Base-by-base conservation (phyloP, 2,888 invertebrate species). In the Enchytraeus crypticus region DNA sequence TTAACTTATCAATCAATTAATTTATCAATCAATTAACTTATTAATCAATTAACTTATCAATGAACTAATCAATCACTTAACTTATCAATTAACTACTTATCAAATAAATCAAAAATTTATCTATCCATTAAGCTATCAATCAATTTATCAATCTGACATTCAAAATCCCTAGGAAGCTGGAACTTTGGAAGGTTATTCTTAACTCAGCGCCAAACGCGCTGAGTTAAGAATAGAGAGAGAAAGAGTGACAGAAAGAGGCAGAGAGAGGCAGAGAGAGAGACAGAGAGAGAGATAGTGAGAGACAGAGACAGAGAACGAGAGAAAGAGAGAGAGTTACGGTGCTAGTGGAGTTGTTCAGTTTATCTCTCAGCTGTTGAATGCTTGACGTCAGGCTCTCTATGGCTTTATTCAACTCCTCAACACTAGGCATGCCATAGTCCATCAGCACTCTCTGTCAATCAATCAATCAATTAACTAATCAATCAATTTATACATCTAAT, bases 361-460 rank as follows among this genome's bases (percentile, higher is more conserved):
- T 73, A 23, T 64, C 34, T 32, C 53, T 46, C 30, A 68, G 49
- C 27, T 53, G 51, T 33, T 90, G 89, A 69, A 90, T 87, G 68
- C 85, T 85, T 57, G 82, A 79, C 72, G 87, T 86, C 38, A 89
- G 79, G 64, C 84, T 84, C 62, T 84, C 81, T 68, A 90, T 87
- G 78, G 82, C 82, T 79, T 87, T 88, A 76, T 87, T 86, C n/a
- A 92, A 81, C 71, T 92, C 92, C 62, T 87, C 86, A 66, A 87
- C 84, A 70, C 84, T 87, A 61, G 86, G 85, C 57, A 90, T 84
- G 51, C 88, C 88, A 69, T 86, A 86, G 53, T 88, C 86, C 71
- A 85, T 84, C 53, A 91, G 81, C 0, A 88, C 87, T 72, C 85
- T 84, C 77, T 88, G 84, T 64, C 72, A 71, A 45, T 51, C 38